These are phyloP conservation scores for Lichenostomus cassidix DNA, from an alignment of 2,113 vertebrate genomes.

Conservation along the genomic window DNA sequence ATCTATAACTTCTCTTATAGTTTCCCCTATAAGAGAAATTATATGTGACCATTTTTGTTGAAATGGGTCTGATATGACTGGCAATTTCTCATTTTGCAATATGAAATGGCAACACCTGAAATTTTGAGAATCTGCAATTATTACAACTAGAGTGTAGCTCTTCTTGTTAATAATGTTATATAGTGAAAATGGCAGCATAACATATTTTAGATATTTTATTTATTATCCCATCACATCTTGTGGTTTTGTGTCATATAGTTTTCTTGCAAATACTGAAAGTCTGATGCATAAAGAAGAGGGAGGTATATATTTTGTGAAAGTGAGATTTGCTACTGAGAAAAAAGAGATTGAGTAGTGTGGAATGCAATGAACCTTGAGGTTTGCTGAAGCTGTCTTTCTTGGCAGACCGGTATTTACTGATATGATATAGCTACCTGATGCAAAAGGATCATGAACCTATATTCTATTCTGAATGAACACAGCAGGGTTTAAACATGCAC, in stretches of 20 bases:
- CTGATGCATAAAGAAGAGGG: neutral
- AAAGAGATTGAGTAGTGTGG: neutral
- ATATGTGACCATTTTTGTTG: neutral
- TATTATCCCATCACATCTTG: neutral
- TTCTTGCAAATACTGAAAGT: neutral
- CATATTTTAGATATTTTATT: neutral
- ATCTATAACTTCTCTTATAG: neutral
- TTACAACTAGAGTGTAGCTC: neutral
- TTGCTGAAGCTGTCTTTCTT: neutral
- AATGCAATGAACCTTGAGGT: neutral
- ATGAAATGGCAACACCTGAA: neutral
- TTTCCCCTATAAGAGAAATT: neutral
- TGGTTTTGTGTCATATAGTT: neutral
- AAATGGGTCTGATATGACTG: neutral
- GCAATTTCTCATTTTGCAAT: neutral
- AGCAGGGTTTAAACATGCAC: conserved; percentile 11
- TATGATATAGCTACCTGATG: neutral
- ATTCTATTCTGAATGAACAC: neutral
- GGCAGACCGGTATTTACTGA: neutral
- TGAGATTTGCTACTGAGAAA: neutral
- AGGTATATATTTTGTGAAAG: neutral
- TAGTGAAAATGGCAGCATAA: neutral
- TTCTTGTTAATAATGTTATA: neutral
- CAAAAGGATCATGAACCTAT: neutral
- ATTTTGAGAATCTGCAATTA: neutral